Base-by-base conservation (phyloP, 2,888 invertebrate species). In the Idaea straminata region DNA sequence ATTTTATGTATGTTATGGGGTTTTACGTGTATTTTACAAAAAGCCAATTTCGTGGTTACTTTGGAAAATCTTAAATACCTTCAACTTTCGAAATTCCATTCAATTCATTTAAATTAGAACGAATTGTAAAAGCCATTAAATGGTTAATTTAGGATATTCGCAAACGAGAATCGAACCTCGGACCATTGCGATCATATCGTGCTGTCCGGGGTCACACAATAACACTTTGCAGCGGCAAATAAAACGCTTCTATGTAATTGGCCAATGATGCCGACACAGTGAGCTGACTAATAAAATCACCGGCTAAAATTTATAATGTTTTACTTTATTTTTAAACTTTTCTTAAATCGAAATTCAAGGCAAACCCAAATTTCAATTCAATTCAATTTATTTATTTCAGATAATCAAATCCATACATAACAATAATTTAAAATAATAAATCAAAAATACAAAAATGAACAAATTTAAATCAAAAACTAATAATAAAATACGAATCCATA, bases 221-320 rank as follows among this genome's bases (percentile, higher is more conserved):
- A 87, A 86, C 87, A 87, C 85, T 85, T 82, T 79, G 81, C 80
- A 75, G 80, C 83, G 82, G 79, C 83, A 83, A 85, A 86, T 84
- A 83, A 84, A 86, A 86, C 83, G 84, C 85, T 84, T 85, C 85
- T 84, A 79, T 86, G 85, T 87, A 85, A 87, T 87, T 87, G 85
- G 81, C 81, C 77, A 76, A 76, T 73, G 74, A 78, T 73, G 74
- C 82, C 80, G 77, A 62, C 84, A 84, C 83, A 66, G 79, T 79
- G 83, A 69, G 68, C 6, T 34, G 2, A 59, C 13, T 47, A 13
- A 13, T 10, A 13, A 47, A 10, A 47, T 47, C 13, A 13, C 0
- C 10, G 47, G 47, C 47, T 10, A 13, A 47, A 47, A 47, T 1
- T 5, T 36, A 10, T 36, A 36, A 36, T 36, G 47, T 47, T 13